Conservation (phyloP, 2,113 vertebrate genomes). For the Osmerus mordax region DNA sequence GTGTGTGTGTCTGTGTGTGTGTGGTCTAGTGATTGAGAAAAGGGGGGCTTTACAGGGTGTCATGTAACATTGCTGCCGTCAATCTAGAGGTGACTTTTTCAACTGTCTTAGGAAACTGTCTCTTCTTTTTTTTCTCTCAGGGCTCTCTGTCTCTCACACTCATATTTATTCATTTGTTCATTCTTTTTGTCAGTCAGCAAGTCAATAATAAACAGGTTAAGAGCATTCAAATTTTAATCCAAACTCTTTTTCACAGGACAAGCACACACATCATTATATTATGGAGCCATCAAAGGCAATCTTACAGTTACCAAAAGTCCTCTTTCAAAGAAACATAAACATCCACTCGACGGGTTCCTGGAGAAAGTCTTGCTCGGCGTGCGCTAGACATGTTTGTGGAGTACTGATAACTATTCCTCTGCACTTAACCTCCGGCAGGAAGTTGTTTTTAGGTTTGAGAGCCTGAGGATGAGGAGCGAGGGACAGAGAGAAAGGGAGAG, state of each 20-base stretch:
- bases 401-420: conserved; percentile 49
- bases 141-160: too few species aligned
- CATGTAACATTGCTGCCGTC: conserved; percentile 5
- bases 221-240: too few species aligned
- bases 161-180: too few species aligned
- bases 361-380: neutral
- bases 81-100: neutral
- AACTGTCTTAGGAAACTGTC: conserved; percentile 8
- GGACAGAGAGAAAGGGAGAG: conserved; percentile 11
- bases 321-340: too few species aligned
- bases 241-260: too few species aligned
- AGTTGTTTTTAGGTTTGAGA: conserved; percentile 72
- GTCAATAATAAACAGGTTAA: too few species aligned
- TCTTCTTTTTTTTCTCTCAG: too few species aligned
- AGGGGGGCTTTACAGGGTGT: conserved; percentile 3
- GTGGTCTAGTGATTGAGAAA: neutral
- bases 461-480: neutral
- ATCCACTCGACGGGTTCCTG: too few species aligned
- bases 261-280: too few species aligned
- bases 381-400: conserved; percentile 27
- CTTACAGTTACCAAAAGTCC: too few species aligned
- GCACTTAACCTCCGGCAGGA: conserved; percentile 67
- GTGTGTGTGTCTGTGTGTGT: neutral
- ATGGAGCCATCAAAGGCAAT: too few species aligned
- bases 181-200: too few species aligned